Base-by-base conservation (phyloP, 1,140 invertebrate species). In the Triops longicaudatus region DNA sequence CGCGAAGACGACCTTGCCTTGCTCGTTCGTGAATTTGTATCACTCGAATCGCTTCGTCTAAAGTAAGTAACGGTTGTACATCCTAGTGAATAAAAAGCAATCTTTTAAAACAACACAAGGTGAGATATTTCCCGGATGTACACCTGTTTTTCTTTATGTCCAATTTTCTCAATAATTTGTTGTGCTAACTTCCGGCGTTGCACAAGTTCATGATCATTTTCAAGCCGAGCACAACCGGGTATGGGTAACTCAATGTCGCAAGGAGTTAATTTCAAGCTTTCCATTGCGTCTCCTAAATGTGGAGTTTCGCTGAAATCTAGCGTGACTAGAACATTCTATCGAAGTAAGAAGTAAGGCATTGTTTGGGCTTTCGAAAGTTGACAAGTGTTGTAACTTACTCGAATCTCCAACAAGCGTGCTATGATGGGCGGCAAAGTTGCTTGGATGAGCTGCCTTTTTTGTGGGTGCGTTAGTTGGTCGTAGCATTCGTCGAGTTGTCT, bases 1-100 rank as follows among this genome's bases (percentile, higher is more conserved):
- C 85, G 82, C 89, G 86, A 5, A 92, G 80, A 72, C 94, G 85
- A 27, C 93, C 95, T 83, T 97, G 95, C 71, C 95, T 87, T 0
- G 95, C 95, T 80, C 96, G 85, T 84, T 98, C 96, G 81, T 97
- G 94, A 31, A 89, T 90, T 83, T 97, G 95, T 77, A 98, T 91
- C 1, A 96, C 85, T 41, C 89, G 85, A 44, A 97, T 90, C 0
- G 95, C 94, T 84, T 97, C 91, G 44, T 92, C 88, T 82, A 94
- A 89, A 0, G 90, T 92, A 82, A 96, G 88, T 7, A 26, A 11
- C n/a, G 76, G 43, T 73, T 77, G 10, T 27, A 26, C 17, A 3
- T 63, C 27, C 31, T 71, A 42, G 75, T 43, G 11, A 75, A 76
- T 4, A 26, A 31, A n/a, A 76, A 14, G 3, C 28, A 78, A 78